Conservation (phyloP, 2,888 invertebrate genomes). For the Ectropis crepuscularia region DNA sequence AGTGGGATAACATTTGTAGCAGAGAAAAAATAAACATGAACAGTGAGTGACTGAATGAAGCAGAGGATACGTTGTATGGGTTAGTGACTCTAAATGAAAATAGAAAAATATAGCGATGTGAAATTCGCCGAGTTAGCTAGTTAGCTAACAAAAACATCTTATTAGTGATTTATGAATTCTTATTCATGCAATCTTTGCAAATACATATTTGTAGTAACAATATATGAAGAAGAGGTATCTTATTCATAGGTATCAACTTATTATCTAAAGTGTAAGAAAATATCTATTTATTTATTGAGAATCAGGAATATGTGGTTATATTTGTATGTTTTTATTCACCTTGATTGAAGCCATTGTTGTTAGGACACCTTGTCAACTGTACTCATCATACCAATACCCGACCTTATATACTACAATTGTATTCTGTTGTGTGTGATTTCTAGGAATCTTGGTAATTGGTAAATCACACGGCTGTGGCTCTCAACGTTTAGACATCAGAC, state of each 20-base stretch:
- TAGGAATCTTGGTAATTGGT: conserved; percentile 32
- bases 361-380: conserved; percentile 27
- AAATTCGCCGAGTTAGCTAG: no score
- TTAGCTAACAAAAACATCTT: not conserved
- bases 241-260: no score
- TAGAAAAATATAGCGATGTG: no score
- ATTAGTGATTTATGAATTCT: no score
- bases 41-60: no score
- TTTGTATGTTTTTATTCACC: conserved; percentile 22
- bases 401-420: conserved; percentile 37
- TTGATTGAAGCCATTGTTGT: conserved; percentile 39
- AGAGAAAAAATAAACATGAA: no score
- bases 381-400: not conserved
- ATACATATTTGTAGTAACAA: no score
- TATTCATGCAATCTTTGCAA: no score
- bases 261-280: not conserved
- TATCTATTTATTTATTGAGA: not conserved
- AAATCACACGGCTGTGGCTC: conserved; percentile 19
- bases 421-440: conserved; percentile 29
- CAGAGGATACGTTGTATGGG: no score
- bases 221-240: not conserved
- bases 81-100: no score
- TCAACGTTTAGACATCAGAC: conserved; percentile 15
- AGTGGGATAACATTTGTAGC: no score
- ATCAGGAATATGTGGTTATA: not conserved